Evolutionary conservation across 2,797 vertebrate species (phyloP), one percentile per base, ranked within the genome.

Genomic region (Spheniscus humboldti): DNA sequence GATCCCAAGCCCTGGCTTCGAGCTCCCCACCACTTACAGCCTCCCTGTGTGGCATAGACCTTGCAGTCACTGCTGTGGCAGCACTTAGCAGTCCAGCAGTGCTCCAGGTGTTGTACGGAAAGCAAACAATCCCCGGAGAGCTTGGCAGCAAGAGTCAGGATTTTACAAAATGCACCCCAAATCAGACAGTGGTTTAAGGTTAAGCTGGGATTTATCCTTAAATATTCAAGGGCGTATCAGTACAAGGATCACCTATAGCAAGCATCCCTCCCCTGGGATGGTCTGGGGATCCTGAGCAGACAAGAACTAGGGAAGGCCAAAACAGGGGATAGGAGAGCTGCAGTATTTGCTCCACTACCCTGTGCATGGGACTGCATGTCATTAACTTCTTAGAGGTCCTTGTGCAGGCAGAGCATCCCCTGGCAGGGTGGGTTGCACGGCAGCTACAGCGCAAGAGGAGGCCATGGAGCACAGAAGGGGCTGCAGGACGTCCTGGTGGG

Each of bases 381-480:
- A 7, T 25, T 20, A n/a, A 13, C 48, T 55, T 31, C 45, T 60
- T 35, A 48, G 60, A 47, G 37, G n/a, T 39, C 24, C 59, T 57
- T 63, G 8, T 19, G 53, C 1, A 4, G 45, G 53, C 62, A 50
- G 43, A 53, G 13, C 37, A 22, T 66, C 30, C 64, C 37, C 33
- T 52, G 45, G 25, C 45, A 62, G 18, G 37, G 10, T 16, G 35
- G 45, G 33, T 41, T 63, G 53, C 13, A 12, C 1, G 2, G 2
- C 9, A 53, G n/a, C 81, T 48, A 1, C 31, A 45, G 45, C 10
- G 0, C 27, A 19, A 19, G 43, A 72, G 22, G 68, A 35, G 56
- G 0, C 30, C 5, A 2, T 0, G 2, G 53, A 50, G 20, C 1
- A 1, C 9, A 20, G 52, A 33, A 71, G 24, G 27, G 28, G 16